Base-by-base conservation (phyloP, 2,888 invertebrate species). In the Torymus aiolomorphi region DNA sequence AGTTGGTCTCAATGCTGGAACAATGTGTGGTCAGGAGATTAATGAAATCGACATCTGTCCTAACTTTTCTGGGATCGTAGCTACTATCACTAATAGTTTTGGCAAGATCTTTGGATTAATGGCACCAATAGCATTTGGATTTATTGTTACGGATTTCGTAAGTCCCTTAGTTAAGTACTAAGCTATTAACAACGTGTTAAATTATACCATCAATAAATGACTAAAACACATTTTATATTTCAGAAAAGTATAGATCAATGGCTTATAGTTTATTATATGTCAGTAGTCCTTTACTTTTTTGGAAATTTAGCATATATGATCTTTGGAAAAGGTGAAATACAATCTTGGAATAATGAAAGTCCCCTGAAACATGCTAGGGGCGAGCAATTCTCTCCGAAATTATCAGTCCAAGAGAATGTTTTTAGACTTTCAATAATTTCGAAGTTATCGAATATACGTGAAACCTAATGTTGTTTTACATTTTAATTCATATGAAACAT, bases 261-360 rank as follows among this genome's bases (percentile, higher is more conserved):
- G 94, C 89, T 92, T 56, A 92, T 92, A 56, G 93, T 94, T 18
- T 94, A 94, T 89, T 93, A 93, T 86, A 91, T 94, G 16, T 92
- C 94, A 0, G 91, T 93, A 0, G 91, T 89, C 0, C 91, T 94
- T 84, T 93, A 94, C 86, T 91, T 94, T 85, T 81, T 93, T 14
- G 91, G 92, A 61, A 94, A 94, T 85, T 87, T 93, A 80, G 91
- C 94, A 86, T 95, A 92, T 84, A 82, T 94, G 12, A 84, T 94
- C 24, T 76, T 67, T 76, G 76, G 67, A 57, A 57, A 59, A 59
- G 67, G 49, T 2, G 61, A 67, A 18, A 4, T 59, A 16, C 66
- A 65, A 16, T 14, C 18, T 11, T 74, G 74, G 74, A 65, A 74
- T 65, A 63, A 13, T 42, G 42, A 42, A 42, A 42, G 8, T 42